Evolutionary conservation across 2,113 vertebrate genomes (phyloP), one percentile per base, ranked within the genome.

Genomic region (Euleptes europaea): DNA sequence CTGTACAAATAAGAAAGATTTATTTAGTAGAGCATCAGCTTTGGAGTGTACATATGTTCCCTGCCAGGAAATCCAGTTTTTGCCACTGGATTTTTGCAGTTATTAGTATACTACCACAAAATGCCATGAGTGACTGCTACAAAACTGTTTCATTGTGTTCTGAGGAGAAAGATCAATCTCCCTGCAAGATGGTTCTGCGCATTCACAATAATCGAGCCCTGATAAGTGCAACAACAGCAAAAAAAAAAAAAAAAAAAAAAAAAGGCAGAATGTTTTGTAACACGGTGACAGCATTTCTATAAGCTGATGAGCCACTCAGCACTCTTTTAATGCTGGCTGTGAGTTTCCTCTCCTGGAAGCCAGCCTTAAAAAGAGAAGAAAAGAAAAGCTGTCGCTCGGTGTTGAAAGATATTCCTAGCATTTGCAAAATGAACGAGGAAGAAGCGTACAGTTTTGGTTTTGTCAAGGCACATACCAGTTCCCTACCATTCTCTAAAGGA

Each of bases 231-330:
- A n/a, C 42, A 33, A 21, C 35, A 57, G 54, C 57, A 75, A 86
- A 82, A n/a, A n/a, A n/a, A n/a, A n/a, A n/a, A n/a, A n/a, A n/a
- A n/a, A n/a, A n/a, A n/a, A n/a, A n/a, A n/a, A n/a, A n/a, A n/a
- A 86, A 90, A 80, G 38, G 5, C 1, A 83, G n/a, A 15, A 7
- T 51, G 23, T 0, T 1, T 79, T 21, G 49, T 33, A 77, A 13
- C 70, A 78, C 66, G 67, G 33, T 70, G 66, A 83, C 88, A 90
- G 26, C 28, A 82, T 88, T 91, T 87, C 72, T 31, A 72, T 70
- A 21, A 54, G 35, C 26, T 44, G 54, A 84, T 78, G n/a, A 82
- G 54, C 54, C 80, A 77, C 28, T 69, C 15, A 6, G 44, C 91
- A 28, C 3, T 89, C 44, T 66, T 60, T 75, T 71, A 69, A n/a